These are phyloP conservation scores for Siniperca knerii DNA, from an alignment of 2,113 vertebrate species.

Conservation along the genomic window DNA sequence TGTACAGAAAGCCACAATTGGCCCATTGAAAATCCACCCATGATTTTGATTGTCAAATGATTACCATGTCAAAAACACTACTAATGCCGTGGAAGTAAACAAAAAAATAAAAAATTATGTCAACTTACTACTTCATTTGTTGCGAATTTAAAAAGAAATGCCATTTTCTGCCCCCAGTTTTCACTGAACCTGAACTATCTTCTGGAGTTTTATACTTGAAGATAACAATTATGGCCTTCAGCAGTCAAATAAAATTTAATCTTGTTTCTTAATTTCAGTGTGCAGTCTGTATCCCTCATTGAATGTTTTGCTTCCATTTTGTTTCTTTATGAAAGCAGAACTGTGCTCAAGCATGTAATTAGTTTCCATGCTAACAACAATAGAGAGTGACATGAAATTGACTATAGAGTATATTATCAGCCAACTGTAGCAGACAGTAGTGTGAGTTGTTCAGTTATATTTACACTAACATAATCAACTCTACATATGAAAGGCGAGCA, in stretches of 20 bases:
- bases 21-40: not conserved
- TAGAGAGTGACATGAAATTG: slow-evolving; percentile 21
- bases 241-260: not conserved
- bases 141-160: not conserved
- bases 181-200: not conserved
- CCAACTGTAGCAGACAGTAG: not conserved
- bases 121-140: not conserved
- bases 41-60: not conserved
- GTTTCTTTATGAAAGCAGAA: slow-evolving; percentile 18
- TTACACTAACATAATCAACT: slow-evolving; percentile 6
- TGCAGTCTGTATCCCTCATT: not conserved
- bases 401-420: not conserved
- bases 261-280: slow-evolving; percentile 4
- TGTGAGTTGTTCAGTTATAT: not conserved
- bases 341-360: slow-evolving; percentile 47
- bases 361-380: slow-evolving; percentile 13
- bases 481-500: not conserved
- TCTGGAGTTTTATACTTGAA: not conserved
- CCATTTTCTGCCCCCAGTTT: not conserved
- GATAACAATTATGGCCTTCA: not conserved
- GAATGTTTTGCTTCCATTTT: not conserved
- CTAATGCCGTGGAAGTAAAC: not conserved
- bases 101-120: not conserved
- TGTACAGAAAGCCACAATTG: not conserved
- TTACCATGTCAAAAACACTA: too few species aligned